Evolutionary conservation across 1,140 invertebrate genomes (phyloP).

Genomic region (Micrasema minimum): DNA sequence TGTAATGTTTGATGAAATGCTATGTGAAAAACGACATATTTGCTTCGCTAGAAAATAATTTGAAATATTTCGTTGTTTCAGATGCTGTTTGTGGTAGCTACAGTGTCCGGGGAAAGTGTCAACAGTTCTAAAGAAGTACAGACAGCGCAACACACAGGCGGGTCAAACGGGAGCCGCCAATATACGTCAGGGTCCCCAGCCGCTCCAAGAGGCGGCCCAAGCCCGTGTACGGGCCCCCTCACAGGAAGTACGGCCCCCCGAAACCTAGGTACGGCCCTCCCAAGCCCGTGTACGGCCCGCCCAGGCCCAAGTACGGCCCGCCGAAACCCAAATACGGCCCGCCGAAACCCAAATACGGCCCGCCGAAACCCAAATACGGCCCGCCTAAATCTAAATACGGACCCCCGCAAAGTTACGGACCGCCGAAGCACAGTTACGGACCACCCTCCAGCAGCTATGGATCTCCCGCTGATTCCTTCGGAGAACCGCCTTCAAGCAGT

Average conservation of each 20-base stretch:
- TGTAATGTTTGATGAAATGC: background rate
- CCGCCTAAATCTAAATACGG: slow-evolving; percentile 46
- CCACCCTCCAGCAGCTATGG: slow-evolving; percentile 35
- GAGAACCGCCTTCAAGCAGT: slow-evolving; percentile 42
- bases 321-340: slow-evolving; percentile 54
- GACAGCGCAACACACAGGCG: background rate
- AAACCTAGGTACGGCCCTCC: slow-evolving; percentile 43
- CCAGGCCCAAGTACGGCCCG: slow-evolving; percentile 53
- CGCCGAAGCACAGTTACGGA: slow-evolving; percentile 31
- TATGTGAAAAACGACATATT: background rate
- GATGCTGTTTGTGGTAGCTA: slow-evolving; percentile 13
- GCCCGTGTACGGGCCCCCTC: slow-evolving; percentile 53
- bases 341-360: slow-evolving; percentile 49
- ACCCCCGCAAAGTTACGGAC: slow-evolving; percentile 44
- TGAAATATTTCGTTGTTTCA: slow-evolving; percentile 26
- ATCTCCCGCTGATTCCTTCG: slow-evolving; percentile 32
- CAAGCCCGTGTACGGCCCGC: slow-evolving; percentile 53
- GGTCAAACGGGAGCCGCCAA: slow-evolving; percentile 47
- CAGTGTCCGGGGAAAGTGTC: background rate
- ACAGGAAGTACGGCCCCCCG: slow-evolving; percentile 51
- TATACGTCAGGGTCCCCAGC: slow-evolving; percentile 37
- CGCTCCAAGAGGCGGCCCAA: slow-evolving; percentile 50
- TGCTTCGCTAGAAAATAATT: background rate
- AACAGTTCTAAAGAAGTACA: slow-evolving; percentile 6
- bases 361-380: slow-evolving; percentile 48